Evolutionary conservation across 2,888 invertebrate species (phyloP), one percentile per base, ranked within the genome.

Genomic region (Sepiola atlantica): DNA sequence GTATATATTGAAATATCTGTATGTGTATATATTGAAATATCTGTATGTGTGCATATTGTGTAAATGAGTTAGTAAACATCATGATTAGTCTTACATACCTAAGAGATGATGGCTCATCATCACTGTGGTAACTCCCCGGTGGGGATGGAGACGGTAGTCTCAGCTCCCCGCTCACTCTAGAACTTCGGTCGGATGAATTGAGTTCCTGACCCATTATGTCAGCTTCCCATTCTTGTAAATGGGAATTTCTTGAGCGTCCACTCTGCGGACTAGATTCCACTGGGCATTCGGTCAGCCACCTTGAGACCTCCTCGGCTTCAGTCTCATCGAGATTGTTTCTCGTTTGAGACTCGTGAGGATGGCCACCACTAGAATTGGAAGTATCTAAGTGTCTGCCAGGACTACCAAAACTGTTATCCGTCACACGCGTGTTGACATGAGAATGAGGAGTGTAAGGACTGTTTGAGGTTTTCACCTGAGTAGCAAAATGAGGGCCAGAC

Each of bases 121-220:
- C 96, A 94, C 96, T 96, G 94, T 96, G 96, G 93, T 96, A 96
- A 95, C 96, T 96, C 32, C 96, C 96, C 55, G 96, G 96, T 20
- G 96, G 96, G 0, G 96, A 96, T 6, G 96, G 96, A 6, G 96
- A 95, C 54, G 96, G 95, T 18, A 95, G 95, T 91, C 95, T 94
- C 55, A 95, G 94, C 45, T 95, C 95, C 93, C 92, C 91, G 35
- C 91, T 55, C 21, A 55, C 55, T 61, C 94, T 92, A 45, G 92
- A 92, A 55, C 92, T 92, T 45, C 45, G 54, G 45, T 92, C 92
- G 45, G 92, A 92, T 92, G 55, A 92, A 92, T 55, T 45, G 77
- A 77, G n/a, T 77, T 77, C 77, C 45, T 92, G 54, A 92, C 92
- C 92, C 45, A 92, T 21, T 32, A 92, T n/a, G 18, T 92, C 92